Conservation (phyloP, 2,113 vertebrate genomes). For the Ancistrus triradiatus region DNA sequence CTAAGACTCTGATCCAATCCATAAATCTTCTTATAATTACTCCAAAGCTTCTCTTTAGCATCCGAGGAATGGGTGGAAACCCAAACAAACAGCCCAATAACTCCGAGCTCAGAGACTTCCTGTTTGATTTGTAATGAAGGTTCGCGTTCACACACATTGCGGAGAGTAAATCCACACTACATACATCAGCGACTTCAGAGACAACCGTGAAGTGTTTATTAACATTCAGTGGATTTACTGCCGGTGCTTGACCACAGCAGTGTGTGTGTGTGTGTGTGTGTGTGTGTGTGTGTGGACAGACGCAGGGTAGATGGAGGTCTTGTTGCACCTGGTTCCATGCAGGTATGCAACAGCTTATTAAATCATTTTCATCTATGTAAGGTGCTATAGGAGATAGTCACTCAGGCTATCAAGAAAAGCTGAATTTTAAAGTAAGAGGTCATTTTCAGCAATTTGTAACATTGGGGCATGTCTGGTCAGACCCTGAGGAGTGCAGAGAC, state of each 20-base stretch:
- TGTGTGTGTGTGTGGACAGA: too few relatives aligned
- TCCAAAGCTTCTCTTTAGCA: not conserved
- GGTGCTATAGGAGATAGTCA: too few relatives aligned
- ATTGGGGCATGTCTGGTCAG: too few relatives aligned
- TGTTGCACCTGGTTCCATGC: too few relatives aligned
- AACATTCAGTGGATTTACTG: not conserved
- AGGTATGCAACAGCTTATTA: too few relatives aligned
- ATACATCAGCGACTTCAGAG: not conserved
- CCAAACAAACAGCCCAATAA: constrained; percentile 14
- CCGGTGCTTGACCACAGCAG: not conserved
- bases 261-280: not conserved
- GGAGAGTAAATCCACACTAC: not conserved
- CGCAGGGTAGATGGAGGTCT: too few relatives aligned
- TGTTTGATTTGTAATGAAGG: not conserved
- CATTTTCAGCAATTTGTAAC: too few relatives aligned
- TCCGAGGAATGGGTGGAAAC: not conserved
- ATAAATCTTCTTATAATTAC: not conserved
- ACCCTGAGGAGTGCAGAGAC: too few relatives aligned
- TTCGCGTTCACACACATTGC: not conserved
- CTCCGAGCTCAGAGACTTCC: not conserved
- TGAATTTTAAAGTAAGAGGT: too few relatives aligned
- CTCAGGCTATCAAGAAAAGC: too few relatives aligned
- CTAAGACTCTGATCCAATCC: not conserved
- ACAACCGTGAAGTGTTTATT: not conserved
- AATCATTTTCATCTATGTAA: too few relatives aligned